Percentiles rank a stretch among this genome's conserved stretches.
These are phyloP conservation scores for Ophion slaviceki DNA, from an alignment of 2,888 invertebrate species.

Conservation along the genomic window DNA sequence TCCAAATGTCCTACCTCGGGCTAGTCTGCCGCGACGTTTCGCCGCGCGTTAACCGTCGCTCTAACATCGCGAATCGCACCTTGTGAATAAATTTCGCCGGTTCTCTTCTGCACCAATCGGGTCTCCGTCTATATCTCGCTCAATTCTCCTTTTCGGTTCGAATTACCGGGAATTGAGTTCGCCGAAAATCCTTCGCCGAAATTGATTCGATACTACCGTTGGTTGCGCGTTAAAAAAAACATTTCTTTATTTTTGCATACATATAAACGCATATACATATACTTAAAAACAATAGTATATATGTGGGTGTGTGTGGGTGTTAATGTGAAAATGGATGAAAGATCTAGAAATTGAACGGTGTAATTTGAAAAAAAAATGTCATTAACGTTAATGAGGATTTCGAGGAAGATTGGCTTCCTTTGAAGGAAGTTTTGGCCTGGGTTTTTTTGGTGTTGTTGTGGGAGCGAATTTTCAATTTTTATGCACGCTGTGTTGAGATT, in stretches of 20 bases:
- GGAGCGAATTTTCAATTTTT: too few species aligned
- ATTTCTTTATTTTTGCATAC: background rate
- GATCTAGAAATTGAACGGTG: too few species aligned
- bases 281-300: background rate
- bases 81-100: slow-evolving; percentile 23
- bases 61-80: slow-evolving; percentile 25
- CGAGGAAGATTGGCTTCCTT: too few species aligned
- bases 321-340: too few species aligned
- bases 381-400: too few species aligned
- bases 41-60: slow-evolving; percentile 69
- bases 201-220: background rate
- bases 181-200: background rate
- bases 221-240: background rate
- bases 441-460: too few species aligned
- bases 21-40: slow-evolving; percentile 75
- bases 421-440: too few species aligned
- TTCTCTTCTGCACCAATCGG: background rate
- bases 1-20: slow-evolving; percentile 71
- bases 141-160: background rate
- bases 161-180: background rate
- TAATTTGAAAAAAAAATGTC: too few species aligned
- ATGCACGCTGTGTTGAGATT: too few species aligned
- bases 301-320: too few species aligned
- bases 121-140: background rate
- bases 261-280: background rate